phyloP scores from a whole-genome alignment of 2,797 vertebrate species.

The Amazonetta brasiliensis region DNA sequence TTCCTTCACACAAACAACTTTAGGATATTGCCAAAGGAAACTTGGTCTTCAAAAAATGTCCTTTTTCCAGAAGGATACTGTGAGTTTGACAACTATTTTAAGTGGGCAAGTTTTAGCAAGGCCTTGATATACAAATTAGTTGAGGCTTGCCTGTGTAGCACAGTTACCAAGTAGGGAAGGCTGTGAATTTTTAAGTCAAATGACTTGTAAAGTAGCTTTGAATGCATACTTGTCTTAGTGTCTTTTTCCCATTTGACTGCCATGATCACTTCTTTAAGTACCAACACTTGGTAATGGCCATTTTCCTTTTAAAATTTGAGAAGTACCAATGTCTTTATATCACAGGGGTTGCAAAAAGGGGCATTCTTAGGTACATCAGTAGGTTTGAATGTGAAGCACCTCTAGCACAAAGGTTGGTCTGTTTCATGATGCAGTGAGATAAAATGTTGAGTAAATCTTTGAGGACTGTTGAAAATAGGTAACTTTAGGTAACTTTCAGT shows the following conservation, averaged over 20 bases:
- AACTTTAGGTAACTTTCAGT: background rate
- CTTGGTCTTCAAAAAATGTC: background rate
- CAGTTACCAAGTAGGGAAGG: background rate
- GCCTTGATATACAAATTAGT: background rate
- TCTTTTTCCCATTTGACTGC: background rate
- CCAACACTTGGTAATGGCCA: background rate
- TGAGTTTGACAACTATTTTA: background rate
- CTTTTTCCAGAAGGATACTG: background rate
- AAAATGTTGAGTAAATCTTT: background rate
- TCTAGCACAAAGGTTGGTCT: background rate
- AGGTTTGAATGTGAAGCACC: background rate
- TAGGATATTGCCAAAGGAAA: background rate
- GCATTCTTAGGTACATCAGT: background rate
- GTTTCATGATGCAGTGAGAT: background rate
- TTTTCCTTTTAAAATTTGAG: background rate
- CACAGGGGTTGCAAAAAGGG: background rate
- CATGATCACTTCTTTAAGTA: background rate
- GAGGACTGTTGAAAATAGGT: background rate
- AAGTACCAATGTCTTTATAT: accelerated
- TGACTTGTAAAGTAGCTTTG: background rate
- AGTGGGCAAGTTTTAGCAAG: background rate
- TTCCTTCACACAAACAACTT: background rate
- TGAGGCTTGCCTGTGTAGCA: background rate
- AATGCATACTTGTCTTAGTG: background rate
- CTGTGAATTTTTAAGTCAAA: background rate